Base-by-base conservation (phyloP, 23 tunicate genomes). In the Phallusia fumigata region DNA sequence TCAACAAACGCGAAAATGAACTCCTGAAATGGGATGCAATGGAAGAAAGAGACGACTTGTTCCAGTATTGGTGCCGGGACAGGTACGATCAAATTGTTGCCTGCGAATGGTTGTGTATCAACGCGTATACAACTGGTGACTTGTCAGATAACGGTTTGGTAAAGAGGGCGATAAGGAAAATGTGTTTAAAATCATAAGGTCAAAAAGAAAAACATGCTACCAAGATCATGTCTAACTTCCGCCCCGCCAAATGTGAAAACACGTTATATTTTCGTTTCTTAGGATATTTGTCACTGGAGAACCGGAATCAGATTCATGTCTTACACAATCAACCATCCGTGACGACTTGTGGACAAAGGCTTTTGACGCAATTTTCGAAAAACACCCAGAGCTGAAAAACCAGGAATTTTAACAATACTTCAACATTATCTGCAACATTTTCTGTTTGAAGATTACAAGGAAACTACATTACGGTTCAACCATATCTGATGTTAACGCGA, bases 341-440 rank as follows among this genome's bases (percentile, higher is more conserved):
- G 64, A 34, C 30, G 34, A 74, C 8, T 36, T 86, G 34, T 86
- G 90, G 90, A 81, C 33, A 18, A 80, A 80, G 36, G 85, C 85
- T 0, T 86, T 86, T 33, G 90, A 86, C 50, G 90, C 49, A 18
- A 58, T 86, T 44, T 58, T 86, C 30, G 85, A 80, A 75, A 80
- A 86, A 53, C 80, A 75, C 35, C 90, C 90, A 34, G 90, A 86
- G 30, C 64, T 86, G 18, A 85, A 85, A 45, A 40, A 78, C 26
- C 64, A 53, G 35, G 88, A 85, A 74, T 74, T 30, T 19, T 74
- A 74, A 31, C 13, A 31, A 33, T 74, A 31, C 19, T 6, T 32
- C 3, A 74, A 19, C 19, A 30, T 58, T 58, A 16, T 21, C 16
- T 58, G 47, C 47, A 40, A 40, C 5, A 40, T 3, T 3, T 40